A percentile compares a stretch with the other conserved stretches of the same genome.
phyloP scores from a whole-genome alignment of 2,113 vertebrate genomes.

The Sphaerodactylus townsendi region DNA sequence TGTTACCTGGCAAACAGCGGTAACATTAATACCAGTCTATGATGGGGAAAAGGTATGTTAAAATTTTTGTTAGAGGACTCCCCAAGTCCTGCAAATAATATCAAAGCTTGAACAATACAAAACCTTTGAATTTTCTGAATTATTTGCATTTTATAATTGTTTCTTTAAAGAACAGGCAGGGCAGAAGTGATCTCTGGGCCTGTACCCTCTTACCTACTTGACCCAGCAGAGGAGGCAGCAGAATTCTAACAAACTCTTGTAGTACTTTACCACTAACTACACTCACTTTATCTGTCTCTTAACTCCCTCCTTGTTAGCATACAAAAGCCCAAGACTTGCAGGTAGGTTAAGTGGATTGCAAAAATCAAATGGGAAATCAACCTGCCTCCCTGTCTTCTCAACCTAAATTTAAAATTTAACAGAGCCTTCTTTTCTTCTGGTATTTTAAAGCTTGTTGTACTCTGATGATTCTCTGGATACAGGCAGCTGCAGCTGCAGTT shows the following conservation, averaged over 20 bases:
- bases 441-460: not conserved
- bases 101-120: constrained; percentile 37
- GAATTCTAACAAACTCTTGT: constrained; percentile 56
- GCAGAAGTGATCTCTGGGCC: not conserved
- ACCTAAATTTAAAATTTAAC: not conserved
- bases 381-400: not conserved
- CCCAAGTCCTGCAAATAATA: constrained; percentile 38
- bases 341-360: not conserved
- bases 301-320: not conserved
- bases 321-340: not conserved
- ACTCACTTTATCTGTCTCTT: not conserved
- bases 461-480: constrained; percentile 2
- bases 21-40: constrained; percentile 9
- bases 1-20: too few species aligned
- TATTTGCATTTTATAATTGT: constrained; percentile 70
- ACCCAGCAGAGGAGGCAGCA: constrained; percentile 9
- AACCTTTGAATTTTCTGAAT: constrained; percentile 40
- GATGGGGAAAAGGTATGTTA: constrained; percentile 39
- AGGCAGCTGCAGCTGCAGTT: constrained; percentile 1
- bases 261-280: not conserved
- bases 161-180: constrained; percentile 50
- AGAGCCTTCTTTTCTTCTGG: not conserved
- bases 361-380: not conserved
- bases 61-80: constrained; percentile 38
- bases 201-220: constrained; percentile 35